Evolutionary conservation across 1,140 invertebrate genomes (phyloP), one percentile per base, ranked within the genome.

Genomic region (Drosophila ercepeae): DNA sequence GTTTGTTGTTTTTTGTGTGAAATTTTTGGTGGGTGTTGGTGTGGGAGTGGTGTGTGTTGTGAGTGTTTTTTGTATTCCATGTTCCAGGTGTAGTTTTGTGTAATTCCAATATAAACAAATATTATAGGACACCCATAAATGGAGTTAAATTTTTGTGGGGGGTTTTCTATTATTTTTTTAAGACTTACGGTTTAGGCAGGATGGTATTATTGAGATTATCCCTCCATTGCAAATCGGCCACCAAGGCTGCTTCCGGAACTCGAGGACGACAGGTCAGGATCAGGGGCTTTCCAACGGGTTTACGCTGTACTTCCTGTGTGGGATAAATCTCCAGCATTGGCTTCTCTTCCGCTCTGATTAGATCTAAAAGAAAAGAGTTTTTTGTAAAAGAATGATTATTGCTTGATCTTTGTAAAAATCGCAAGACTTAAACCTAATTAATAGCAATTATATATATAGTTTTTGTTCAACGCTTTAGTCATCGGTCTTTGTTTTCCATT

Each of bases 161-260:
- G 5, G 0, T 8, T 9, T 2, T 9, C 3, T 0, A 8, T n/a
- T n/a, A n/a, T n/a, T n/a, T 8, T 27, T 5, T 39, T 16, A 9
- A 27, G 57, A 92, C 92, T 93, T 92, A 95, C 94, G 92, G 93
- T 78, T 92, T 93, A 36, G 92, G 92, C 52, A 94, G 93, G 76
- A 97, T 95, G 19, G 92, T 92, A 34, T 93, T 92, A 70, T 94
- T 93, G 19, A 93, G 91, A 19, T 94, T 93, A 84, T 96, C 95
- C 44, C 94, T 92, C 96, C 96, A 97, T 83, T 95, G 93, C 23
- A 96, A 92, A 69, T 95, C 92, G 2, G 92, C 92, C 23, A 96
- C 93, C 11, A 95, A 92, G 2, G 91, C 89, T 0, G 92, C 90
- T 65, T 96, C 92, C 0, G 92, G 93, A 1, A 94, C 94, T 49